Conservation (phyloP, 1,140 invertebrate species). For the Eumaeus atala region DNA sequence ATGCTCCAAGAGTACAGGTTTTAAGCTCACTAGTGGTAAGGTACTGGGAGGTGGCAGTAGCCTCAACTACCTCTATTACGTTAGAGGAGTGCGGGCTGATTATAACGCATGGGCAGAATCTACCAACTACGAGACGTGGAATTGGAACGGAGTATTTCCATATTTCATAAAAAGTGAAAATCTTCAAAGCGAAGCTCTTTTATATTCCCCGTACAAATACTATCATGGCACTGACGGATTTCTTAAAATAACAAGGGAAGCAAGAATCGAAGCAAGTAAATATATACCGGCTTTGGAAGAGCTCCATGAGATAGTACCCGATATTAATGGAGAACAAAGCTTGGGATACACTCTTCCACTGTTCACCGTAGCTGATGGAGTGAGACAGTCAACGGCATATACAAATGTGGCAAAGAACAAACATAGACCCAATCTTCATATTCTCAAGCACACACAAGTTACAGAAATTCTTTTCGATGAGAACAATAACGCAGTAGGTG, state of each 20-base stretch:
- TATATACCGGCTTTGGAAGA: constrained; percentile 35
- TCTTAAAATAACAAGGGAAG: constrained; percentile 25
- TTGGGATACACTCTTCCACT: constrained; percentile 39
- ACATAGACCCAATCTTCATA: constrained; percentile 69
- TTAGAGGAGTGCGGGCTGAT: constrained; percentile 28
- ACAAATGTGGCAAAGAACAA: constrained; percentile 73
- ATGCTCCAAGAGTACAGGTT: constrained; percentile 74
- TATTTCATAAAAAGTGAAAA: constrained; percentile 32
- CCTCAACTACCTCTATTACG: constrained; percentile 80
- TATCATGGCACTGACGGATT: constrained; percentile 29
- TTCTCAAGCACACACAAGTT: constrained; percentile 33
- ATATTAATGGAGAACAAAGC: constrained; percentile 28
- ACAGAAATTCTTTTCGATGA: constrained; percentile 77
- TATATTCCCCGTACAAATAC: constrained; percentile 15
- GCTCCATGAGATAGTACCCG: constrained; percentile 23
- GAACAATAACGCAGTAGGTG: constrained; percentile 69
- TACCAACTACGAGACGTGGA: constrained; percentile 27
- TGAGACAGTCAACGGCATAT: constrained; percentile 75
- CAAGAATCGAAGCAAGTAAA: constrained; percentile 4
- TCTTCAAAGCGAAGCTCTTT: constrained; percentile 16
- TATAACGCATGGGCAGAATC: constrained; percentile 28
- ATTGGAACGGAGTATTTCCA: constrained; percentile 21
- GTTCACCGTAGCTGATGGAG: constrained; percentile 75
- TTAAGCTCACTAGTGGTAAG: constrained; percentile 80
- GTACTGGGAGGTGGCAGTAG: constrained; percentile 82